These are phyloP conservation scores for Phalacrocorax aristotelis DNA, from an alignment of 2,113 vertebrate genomes.

Conservation along the genomic window DNA sequence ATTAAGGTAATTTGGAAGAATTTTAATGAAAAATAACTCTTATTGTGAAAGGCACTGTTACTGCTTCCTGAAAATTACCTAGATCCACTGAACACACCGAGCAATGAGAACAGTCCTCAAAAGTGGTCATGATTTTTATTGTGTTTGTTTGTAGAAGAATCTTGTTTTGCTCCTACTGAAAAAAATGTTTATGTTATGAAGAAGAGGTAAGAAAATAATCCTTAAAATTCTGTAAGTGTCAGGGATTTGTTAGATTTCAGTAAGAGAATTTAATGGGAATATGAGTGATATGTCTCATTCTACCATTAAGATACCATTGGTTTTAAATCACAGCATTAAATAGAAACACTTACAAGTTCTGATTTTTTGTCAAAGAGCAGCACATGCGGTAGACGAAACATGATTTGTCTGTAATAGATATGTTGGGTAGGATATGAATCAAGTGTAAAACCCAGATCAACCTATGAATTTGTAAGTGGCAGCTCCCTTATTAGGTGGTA, in stretches of 20 bases:
- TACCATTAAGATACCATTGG: not conserved
- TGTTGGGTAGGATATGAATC: not conserved
- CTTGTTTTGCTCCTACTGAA: not conserved
- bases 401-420: not conserved
- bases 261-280: not conserved
- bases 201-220: not conserved
- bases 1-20: not conserved
- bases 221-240: not conserved
- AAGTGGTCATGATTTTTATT: not conserved
- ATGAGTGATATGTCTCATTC: not conserved
- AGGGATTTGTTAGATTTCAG: not conserved
- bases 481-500: not conserved
- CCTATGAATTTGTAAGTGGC: not conserved
- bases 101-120: not conserved
- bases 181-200: not conserved
- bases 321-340: not conserved
- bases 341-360: not conserved
- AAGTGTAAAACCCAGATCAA: not conserved
- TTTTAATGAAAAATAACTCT: not conserved
- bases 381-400: not conserved
- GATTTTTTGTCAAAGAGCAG: not conserved
- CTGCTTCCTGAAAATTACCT: not conserved
- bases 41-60: not conserved
- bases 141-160: not conserved
- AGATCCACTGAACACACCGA: not conserved